Evolutionary conservation across 2,797 vertebrate species (phyloP).

Genomic region (Tokudaia muenninki): DNA sequence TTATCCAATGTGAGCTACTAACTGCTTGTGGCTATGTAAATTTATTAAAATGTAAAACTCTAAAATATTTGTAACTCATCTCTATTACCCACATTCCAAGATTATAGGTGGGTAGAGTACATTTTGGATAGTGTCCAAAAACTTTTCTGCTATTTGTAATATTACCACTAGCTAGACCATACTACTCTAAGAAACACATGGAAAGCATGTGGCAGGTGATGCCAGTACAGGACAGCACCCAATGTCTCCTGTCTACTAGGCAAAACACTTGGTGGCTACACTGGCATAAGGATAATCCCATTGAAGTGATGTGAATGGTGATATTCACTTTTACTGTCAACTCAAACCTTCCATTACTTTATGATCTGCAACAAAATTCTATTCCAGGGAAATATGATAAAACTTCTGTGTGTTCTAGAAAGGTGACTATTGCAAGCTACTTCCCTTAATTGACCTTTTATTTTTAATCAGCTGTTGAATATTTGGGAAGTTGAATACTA

Average conservation of each 20-base stretch:
- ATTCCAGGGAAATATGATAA: background rate
- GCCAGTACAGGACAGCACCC: background rate
- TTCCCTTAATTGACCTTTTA: background rate
- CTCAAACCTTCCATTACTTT: background rate
- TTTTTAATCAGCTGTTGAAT: background rate
- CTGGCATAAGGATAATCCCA: background rate
- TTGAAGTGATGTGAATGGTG: background rate
- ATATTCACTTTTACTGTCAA: fast-evolving
- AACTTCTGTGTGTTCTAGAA: background rate
- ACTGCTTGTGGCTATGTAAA: background rate
- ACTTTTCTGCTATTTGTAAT: background rate
- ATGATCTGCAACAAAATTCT: background rate
- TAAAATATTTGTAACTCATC: background rate
- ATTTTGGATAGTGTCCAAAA: background rate
- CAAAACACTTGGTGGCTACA: background rate
- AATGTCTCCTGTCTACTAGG: background rate
- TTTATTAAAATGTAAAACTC: slow-evolving; percentile 43
- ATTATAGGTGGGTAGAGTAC: background rate
- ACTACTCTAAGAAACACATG: background rate
- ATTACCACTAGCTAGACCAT: background rate
- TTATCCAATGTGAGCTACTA: background rate
- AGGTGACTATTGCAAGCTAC: background rate
- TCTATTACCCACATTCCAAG: background rate
- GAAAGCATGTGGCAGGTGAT: background rate
- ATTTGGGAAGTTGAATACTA: background rate